These are phyloP conservation scores for Prorops nasuta DNA, from an alignment of 1,140 invertebrate genomes.

Conservation along the genomic window DNA sequence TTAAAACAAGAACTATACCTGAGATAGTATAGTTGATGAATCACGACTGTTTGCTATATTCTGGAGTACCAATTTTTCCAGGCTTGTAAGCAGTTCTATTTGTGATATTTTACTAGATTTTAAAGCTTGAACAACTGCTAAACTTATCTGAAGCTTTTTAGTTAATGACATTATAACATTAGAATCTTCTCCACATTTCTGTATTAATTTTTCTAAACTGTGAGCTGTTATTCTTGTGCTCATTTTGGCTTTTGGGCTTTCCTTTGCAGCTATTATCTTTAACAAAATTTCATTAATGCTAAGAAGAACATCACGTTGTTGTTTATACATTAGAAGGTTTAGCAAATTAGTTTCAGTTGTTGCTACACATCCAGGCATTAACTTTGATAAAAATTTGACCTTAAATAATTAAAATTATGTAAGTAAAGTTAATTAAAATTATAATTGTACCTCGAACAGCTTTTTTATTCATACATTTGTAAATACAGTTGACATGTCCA, in stretches of 20 bases:
- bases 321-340: conserved; percentile 61
- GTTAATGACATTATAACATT: conserved; percentile 31
- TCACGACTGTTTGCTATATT: conserved; percentile 61
- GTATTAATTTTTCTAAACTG: conserved; percentile 58
- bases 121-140: conserved; percentile 60
- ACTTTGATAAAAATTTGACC: conserved; percentile 34
- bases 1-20: conserved; percentile 53
- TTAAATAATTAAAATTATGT: conserved; percentile 20
- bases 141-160: conserved; percentile 57
- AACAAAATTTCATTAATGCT: conserved; percentile 60
- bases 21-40: conserved; percentile 61
- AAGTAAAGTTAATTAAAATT: conserved; percentile 1
- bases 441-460: conserved; percentile 43
- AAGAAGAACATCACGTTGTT: conserved; percentile 62
- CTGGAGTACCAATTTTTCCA: conserved; percentile 62
- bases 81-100: conserved; percentile 58
- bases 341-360: conserved; percentile 39
- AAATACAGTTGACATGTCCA: conserved; percentile 65
- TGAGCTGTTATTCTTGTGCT: conserved; percentile 57
- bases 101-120: conserved; percentile 59
- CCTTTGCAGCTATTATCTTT: conserved; percentile 43
- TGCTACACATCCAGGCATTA: conserved; percentile 49
- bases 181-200: conserved; percentile 39
- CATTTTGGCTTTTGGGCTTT: conserved; percentile 45
- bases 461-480: no score